Evolutionary conservation across 2,888 invertebrate species (phyloP).

Genomic region (Calliphora vomitoria): DNA sequence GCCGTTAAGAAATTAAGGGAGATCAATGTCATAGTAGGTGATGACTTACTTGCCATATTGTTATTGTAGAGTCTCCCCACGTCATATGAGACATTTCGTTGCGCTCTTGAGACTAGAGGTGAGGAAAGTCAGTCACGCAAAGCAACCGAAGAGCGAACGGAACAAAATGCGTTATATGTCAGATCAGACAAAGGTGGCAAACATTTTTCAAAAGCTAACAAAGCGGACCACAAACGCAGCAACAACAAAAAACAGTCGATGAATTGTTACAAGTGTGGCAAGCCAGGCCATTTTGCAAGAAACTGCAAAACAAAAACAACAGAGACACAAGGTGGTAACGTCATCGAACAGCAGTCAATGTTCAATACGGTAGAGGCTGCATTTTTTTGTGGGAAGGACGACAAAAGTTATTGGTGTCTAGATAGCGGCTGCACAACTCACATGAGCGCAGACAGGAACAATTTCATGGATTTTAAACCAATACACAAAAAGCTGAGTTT

Average conservation of each 20-base stretch:
- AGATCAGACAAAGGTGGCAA: slow-evolving; percentile 15
- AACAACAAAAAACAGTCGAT: slow-evolving; percentile 11
- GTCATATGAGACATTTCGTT: slow-evolving; percentile 45
- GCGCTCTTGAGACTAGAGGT: slow-evolving; percentile 58
- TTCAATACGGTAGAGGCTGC: slow-evolving; percentile 40
- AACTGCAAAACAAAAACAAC: slow-evolving; percentile 44
- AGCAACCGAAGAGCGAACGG: slow-evolving; percentile 40
- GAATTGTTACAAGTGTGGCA: slow-evolving; percentile 50
- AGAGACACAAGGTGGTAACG: background rate
- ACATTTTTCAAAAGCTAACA: background rate
- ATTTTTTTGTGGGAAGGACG: slow-evolving; percentile 31
- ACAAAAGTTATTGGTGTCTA: slow-evolving; percentile 41
- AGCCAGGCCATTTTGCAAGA: slow-evolving; percentile 55
- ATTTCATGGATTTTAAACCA: slow-evolving; percentile 38
- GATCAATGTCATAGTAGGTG: slow-evolving; percentile 75
- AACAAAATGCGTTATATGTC: slow-evolving; percentile 36
- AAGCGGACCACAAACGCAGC: background rate
- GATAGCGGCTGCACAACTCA: slow-evolving; percentile 57
- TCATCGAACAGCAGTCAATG: slow-evolving; percentile 37
- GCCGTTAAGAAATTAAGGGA: slow-evolving; percentile 79
- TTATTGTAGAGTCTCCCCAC: slow-evolving; percentile 17
- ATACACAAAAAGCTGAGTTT: slow-evolving; percentile 59
- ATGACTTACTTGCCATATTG: background rate
- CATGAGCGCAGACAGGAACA: slow-evolving; percentile 32
- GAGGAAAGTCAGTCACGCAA: slow-evolving; percentile 57